Conservation (phyloP, 2,113 vertebrate species). For the Eira barbara region DNA sequence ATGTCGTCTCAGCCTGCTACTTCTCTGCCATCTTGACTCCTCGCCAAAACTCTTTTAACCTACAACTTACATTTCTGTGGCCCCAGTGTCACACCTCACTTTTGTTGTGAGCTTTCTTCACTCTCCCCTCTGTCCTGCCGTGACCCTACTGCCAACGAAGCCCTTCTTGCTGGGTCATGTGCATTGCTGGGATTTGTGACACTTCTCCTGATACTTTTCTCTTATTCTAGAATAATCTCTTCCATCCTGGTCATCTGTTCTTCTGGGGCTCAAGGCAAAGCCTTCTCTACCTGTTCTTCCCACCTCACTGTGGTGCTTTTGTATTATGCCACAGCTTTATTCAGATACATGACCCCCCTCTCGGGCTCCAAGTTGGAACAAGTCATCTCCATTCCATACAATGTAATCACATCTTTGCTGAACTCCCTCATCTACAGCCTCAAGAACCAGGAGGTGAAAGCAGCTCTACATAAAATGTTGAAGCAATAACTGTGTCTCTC, state of each 20-base stretch:
- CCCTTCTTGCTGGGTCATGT: not conserved
- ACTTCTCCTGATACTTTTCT: not conserved
- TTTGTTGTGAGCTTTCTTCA: conserved; percentile 49
- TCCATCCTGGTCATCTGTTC: not conserved
- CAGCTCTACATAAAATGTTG: not conserved
- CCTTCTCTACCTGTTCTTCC: not conserved
- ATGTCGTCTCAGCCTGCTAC: too few species aligned
- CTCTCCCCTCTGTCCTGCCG: conserved; percentile 46
- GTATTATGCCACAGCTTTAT: not conserved
- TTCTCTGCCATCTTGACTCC: not conserved
- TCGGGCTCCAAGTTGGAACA: not conserved
- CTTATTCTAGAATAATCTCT: not conserved
- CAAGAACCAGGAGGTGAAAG: conserved; percentile 46
- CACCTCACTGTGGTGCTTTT: not conserved
- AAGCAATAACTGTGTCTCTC: not conserved
- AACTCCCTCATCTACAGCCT: not conserved
- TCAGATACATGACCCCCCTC: not conserved
- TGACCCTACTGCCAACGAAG: not conserved
- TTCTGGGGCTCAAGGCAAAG: not conserved
- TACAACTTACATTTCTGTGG: conserved; percentile 12
- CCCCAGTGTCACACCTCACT: conserved; percentile 30
- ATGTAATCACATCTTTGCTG: not conserved
- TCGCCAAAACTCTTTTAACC: not conserved
- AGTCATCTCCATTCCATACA: conserved; percentile 40
- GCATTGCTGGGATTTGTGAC: not conserved